Base-by-base conservation (phyloP, 1,140 invertebrate species). In the Drosophila nigromelanica region DNA sequence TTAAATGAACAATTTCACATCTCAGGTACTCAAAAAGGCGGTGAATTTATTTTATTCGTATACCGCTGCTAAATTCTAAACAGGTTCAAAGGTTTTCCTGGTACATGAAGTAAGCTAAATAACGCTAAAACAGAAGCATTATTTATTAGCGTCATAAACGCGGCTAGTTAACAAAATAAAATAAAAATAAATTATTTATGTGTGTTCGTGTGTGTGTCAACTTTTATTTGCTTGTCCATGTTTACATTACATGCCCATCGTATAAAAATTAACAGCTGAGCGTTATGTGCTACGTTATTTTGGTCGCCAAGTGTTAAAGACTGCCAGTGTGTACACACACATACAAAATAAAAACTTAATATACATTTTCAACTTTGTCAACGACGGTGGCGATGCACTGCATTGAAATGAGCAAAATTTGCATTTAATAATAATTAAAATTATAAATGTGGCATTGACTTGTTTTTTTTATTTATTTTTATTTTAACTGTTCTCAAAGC, bases 371-470 rank as follows among this genome's bases (percentile, higher is more conserved):
- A 40, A 24, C 35, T 40, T 42, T 45, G 7, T 30, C 61, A 59
- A 30, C 37, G 30, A 21, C 39, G 37, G 43, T 21, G 45, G 30
- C 43, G 27, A 30, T 37, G 56, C 30, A 40, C 18, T 73, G 78
- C 74, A 81, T 82, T 82, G 30, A 59, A 82, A 80, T 76, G 63
- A 33, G 48, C 56, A 42, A 40, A 50, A 48, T 63, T 42, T 68
- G 33, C 42, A 69, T 54, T 61, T 52, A 50, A 45, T 55, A 51
- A 42, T 58, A 59, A 72, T 54, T 51, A 54, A 47, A 50, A 62
- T 21, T 61, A 47, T 18, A 47, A 72, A 60, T 58, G 7, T 85
- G 76, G 60, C 79, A 83, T 78, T 82, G 79, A 66, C 71, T 66
- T 62, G 60, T 21, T 8, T 11, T 18, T 37, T 35, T 15, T 24